Evolutionary conservation across 2,888 invertebrate species (phyloP), one percentile per base, ranked within the genome.

Genomic region (Lobophora halterata): DNA sequence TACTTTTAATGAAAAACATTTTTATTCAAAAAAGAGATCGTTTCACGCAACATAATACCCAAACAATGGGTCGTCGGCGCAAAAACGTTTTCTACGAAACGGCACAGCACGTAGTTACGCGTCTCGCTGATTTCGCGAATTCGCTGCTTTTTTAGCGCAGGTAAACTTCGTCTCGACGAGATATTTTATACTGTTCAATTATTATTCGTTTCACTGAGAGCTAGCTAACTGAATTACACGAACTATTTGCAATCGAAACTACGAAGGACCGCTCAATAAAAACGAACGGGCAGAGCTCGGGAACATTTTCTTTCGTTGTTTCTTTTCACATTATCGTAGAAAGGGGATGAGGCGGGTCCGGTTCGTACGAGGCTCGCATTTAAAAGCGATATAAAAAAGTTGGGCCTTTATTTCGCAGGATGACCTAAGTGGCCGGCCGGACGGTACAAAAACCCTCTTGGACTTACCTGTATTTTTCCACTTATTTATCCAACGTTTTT

Each of bases 401-500:
- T 78, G 74, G 65, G 75, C 75, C 70, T 87, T 87, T 86, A 86
- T 86, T 87, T 83, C 74, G 79, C 82, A 78, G 81, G 86, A 86
- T 87, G 86, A 87, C 86, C 87, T 83, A 86, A 87, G 87, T 87
- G 87, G 86, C 85, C 78, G 79, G 82, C 72, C 80, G 79, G 79
- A 65, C 77, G 69, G 77, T 76, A 86, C 83, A 86, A 83, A 82
- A 83, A 79, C 71, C 77, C 85, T 83, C 86, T 79, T 75, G 71
- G 81, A 85, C 82, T 82, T 85, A 87, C 87, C 87, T 87, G 87
- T 87, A 83, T 85, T 87, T 87, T 87, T 86, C 87, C 86, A 85
- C 86, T 81, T 86, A 85, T 86, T 87, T 86, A 85, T 82, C 81
- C 83, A 71, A 71, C 79, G 80, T 82, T 86, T 86, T 83, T 85